Conservation (phyloP, 1,140 invertebrate species). For the Prorops nasuta region DNA sequence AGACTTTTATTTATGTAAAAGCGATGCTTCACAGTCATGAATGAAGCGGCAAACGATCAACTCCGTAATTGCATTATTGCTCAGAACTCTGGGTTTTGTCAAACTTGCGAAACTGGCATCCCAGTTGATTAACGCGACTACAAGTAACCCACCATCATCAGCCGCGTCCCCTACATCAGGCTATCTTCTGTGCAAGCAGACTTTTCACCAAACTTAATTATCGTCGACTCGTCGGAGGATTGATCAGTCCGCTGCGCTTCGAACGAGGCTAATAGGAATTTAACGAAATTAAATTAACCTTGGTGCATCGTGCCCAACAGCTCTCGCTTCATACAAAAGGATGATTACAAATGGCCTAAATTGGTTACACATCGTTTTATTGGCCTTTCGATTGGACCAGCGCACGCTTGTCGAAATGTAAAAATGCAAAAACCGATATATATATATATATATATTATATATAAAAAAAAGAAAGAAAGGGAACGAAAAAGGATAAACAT, state of each 20-base stretch:
- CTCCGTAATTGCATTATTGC: slow-evolving; percentile 30
- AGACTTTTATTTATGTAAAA: too few species aligned
- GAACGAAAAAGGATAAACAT: too few species aligned
- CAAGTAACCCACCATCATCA: slow-evolving; percentile 30
- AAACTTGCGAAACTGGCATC: slow-evolving; percentile 31
- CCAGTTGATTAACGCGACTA: slow-evolving; percentile 28
- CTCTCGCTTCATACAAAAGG: slow-evolving; percentile 4
- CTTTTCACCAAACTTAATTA: slow-evolving; percentile 36
- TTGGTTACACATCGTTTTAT: slow-evolving; percentile 23
- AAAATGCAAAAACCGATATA: too few species aligned
- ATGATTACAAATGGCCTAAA: slow-evolving; percentile 28
- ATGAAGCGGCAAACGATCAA: slow-evolving; percentile 14
- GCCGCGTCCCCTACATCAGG: slow-evolving; percentile 15
- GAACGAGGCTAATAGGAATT: slow-evolving; percentile 34
- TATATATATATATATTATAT: too few species aligned
- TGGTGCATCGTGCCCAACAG: slow-evolving; percentile 12
- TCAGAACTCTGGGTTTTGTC: slow-evolving; percentile 28
- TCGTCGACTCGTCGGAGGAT: slow-evolving; percentile 26
- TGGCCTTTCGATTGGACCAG: slow-evolving; percentile 21
- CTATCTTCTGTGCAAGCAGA: slow-evolving; percentile 23
- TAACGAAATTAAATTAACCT: slow-evolving; percentile 35
- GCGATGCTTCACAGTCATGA: too few species aligned
- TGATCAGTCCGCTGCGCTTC: slow-evolving; percentile 26
- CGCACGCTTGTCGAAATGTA: neutral
- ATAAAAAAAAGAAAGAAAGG: too few species aligned